Conservation (phyloP, 2,888 invertebrate genomes). For the Ommatoiulus sabulosus region DNA sequence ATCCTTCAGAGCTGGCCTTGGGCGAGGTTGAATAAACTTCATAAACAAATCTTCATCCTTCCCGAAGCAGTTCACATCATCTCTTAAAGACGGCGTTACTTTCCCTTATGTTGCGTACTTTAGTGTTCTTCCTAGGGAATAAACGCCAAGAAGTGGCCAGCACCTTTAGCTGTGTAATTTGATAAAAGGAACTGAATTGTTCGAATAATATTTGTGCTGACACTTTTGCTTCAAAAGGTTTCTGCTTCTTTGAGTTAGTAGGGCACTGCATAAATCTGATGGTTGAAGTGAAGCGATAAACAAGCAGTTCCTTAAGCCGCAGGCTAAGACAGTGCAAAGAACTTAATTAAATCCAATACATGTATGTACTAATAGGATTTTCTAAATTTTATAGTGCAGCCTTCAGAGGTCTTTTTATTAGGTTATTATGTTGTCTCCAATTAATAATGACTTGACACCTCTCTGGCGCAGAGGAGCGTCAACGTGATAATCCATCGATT, state of each 20-base stretch:
- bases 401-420: not conserved
- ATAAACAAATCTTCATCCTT: not conserved
- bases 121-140: not conserved
- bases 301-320: not conserved
- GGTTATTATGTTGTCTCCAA: conserved; percentile 3
- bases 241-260: not conserved
- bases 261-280: not conserved
- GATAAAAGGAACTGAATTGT: not conserved
- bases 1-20: not conserved
- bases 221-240: not conserved
- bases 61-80: not conserved
- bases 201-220: not conserved
- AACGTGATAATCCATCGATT: not conserved
- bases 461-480: not conserved
- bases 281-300: not conserved
- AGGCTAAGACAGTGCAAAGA: not conserved
- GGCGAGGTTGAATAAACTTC: not conserved
- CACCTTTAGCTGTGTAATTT: not conserved
- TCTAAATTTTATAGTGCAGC: not conserved
- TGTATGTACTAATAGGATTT: not conserved
- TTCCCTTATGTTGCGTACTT: not conserved
- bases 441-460: conserved; percentile 14
- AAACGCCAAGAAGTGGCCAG: too few species aligned
- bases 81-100: not conserved
- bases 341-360: not conserved